phyloP scores from a whole-genome alignment of 2,797 vertebrate species.

The Sarcoramphus papa region DNA sequence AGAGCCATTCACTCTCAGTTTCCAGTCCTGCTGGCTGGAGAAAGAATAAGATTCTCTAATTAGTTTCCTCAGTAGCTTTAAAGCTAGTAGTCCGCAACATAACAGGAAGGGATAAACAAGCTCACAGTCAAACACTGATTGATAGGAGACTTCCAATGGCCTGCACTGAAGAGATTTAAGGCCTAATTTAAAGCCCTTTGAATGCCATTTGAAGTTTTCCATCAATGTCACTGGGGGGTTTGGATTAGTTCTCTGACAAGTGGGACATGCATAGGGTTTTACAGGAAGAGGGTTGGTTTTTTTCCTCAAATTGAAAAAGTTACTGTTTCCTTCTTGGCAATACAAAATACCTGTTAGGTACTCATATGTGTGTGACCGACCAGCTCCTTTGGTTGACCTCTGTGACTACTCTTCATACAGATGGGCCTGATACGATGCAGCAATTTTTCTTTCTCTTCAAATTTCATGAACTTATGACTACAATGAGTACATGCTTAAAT shows the following conservation, averaged over 20 bases:
- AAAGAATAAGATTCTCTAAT: background rate
- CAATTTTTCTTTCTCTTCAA: background rate
- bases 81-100: background rate
- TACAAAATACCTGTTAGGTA: background rate
- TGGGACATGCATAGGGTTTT: background rate
- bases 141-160: background rate
- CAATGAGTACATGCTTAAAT: background rate
- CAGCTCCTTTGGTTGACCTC: background rate
- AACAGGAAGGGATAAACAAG: background rate
- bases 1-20: background rate
- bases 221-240: background rate
- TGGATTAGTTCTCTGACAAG: background rate
- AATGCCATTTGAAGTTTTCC: background rate
- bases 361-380: accelerated
- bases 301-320: background rate
- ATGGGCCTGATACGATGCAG: background rate
- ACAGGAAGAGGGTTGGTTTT: background rate
- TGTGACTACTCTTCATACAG: background rate
- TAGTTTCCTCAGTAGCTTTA: background rate
- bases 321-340: background rate
- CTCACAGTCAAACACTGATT: background rate
- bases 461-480: background rate
- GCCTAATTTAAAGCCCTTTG: background rate
- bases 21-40: background rate
- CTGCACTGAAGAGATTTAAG: background rate